Percentiles rank a stretch among this genome's conserved stretches.
phyloP scores from a whole-genome alignment of 35 echinoderm and acorn worm species.

The Lytechinus variegatus region DNA sequence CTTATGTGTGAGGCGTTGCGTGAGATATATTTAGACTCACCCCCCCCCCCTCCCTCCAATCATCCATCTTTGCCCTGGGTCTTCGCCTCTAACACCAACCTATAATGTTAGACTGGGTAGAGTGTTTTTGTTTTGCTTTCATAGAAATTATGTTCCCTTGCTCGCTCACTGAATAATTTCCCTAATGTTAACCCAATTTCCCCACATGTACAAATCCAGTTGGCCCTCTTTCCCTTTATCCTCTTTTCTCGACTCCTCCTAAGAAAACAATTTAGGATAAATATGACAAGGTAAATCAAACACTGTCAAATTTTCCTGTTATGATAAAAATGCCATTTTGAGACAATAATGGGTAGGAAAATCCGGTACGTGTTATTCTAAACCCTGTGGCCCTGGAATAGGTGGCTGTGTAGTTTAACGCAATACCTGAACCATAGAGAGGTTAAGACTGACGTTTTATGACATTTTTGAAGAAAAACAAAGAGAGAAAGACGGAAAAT shows the following conservation, averaged over 20 bases:
- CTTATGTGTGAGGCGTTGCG: too few relatives aligned
- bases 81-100: too few relatives aligned
- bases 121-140: too few relatives aligned
- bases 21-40: background rate
- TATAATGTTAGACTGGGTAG: too few relatives aligned
- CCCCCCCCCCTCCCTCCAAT: background rate
- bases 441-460: too few relatives aligned
- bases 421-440: too few relatives aligned
- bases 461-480: too few relatives aligned
- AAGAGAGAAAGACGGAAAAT: too few relatives aligned
- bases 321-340: slow-evolving; percentile 14
- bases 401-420: background rate
- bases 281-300: slow-evolving; percentile 13
- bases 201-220: background rate
- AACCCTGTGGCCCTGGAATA: background rate
- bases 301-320: slow-evolving; percentile 2
- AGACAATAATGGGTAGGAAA: slow-evolving; percentile 12
- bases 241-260: background rate
- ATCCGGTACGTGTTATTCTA: background rate
- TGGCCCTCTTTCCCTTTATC: background rate
- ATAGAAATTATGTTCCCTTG: too few relatives aligned
- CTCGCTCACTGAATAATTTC: background rate
- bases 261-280: slow-evolving; percentile 16
- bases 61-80: background rate
- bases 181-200: background rate